These are phyloP conservation scores for Corapipo altera DNA, from an alignment of 2,113 vertebrate genomes.

Conservation along the genomic window DNA sequence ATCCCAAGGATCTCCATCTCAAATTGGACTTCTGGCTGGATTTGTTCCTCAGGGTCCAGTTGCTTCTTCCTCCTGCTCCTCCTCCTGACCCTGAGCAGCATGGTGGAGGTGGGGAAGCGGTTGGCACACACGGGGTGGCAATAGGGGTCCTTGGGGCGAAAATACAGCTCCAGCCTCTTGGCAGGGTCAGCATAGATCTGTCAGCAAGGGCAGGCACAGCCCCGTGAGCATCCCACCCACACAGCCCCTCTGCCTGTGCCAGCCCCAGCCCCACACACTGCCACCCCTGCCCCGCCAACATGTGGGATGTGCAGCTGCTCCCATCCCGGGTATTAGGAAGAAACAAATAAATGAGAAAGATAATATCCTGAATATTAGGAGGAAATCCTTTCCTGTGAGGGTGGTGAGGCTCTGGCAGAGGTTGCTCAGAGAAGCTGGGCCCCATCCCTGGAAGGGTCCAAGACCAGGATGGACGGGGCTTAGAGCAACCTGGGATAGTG, in stretches of 20 bases:
- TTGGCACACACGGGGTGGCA: conserved; percentile 92
- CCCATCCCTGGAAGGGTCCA: neutral
- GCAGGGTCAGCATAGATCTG: conserved; percentile 86
- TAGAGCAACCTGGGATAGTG: neutral
- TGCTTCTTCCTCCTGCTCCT: conserved; percentile 65
- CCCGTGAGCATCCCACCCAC: accelerated
- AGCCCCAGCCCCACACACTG: neutral
- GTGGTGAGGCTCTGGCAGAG: neutral
- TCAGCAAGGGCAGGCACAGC: neutral
- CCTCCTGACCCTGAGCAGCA: conserved; percentile 84
- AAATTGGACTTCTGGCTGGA: conserved; percentile 50
- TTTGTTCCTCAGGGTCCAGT: neutral
- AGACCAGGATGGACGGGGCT: neutral
- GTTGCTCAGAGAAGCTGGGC: neutral
- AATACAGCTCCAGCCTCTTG: conserved; percentile 90
- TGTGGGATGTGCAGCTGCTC: neutral
- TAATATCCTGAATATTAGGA: neutral
- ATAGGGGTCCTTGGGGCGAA: conserved; percentile 91
- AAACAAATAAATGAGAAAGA: neutral
- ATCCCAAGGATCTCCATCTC: conserved; percentile 85
- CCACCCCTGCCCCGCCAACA: neutral
- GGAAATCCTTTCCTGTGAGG: neutral
- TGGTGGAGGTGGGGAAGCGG: conserved; percentile 87
- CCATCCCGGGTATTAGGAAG: no score
- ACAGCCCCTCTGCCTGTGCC: neutral